Evolutionary conservation across 2,888 invertebrate species (phyloP).

Genomic region (Phragmatobia fuliginosa): DNA sequence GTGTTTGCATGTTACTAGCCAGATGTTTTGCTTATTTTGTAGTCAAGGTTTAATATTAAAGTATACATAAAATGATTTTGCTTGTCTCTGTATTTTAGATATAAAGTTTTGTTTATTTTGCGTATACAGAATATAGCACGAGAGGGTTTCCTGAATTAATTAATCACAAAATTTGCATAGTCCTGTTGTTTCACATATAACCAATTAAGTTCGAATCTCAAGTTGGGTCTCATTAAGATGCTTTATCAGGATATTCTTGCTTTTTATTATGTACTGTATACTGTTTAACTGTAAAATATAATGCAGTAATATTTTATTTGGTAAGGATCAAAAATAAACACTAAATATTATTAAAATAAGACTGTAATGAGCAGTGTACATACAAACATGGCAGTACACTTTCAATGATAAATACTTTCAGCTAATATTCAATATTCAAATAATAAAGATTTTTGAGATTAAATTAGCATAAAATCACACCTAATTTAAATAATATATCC

Average conservation of each 20-base stretch:
- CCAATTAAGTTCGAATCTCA: background rate
- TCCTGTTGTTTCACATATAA: conserved; percentile 15
- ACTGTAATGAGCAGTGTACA: too few species aligned
- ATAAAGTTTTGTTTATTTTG: conserved; percentile 9
- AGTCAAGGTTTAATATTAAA: conserved; percentile 36
- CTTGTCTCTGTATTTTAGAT: conserved; percentile 15
- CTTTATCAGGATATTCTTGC: background rate
- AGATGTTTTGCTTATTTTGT: conserved; percentile 44
- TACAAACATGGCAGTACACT: too few species aligned
- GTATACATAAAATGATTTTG: conserved; percentile 19
- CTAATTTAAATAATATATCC: conserved; percentile 5
- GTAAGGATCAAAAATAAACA: background rate
- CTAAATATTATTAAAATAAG: too few species aligned
- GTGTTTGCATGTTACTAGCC: conserved; percentile 41
- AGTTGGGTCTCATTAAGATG: background rate
- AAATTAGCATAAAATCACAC: background rate
- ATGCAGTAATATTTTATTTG: background rate
- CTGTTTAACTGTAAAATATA: background rate
- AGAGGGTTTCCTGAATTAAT: conserved; percentile 15
- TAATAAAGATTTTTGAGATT: background rate
- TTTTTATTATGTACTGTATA: background rate
- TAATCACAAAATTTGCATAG: conserved; percentile 14
- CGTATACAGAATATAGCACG: conserved; percentile 4
- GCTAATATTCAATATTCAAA: background rate
- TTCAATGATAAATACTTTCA: background rate